phyloP scores from a whole-genome alignment of 1,140 invertebrate genomes.

The Drosophila arizonae region DNA sequence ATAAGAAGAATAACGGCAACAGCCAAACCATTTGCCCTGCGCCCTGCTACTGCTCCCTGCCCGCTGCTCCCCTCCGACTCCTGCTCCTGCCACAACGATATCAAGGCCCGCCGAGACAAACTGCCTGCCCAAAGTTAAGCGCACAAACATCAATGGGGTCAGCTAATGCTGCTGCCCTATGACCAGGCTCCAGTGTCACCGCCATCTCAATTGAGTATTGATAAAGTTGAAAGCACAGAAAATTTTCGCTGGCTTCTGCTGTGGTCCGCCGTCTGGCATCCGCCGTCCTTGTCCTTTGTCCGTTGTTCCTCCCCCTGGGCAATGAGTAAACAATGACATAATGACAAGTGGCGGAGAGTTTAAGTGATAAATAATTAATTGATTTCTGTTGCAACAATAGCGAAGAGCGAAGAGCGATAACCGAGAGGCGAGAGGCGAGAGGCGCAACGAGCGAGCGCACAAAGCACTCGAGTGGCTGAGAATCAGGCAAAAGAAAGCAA shows the following conservation, averaged over 20 bases:
- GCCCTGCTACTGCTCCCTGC: too few species aligned
- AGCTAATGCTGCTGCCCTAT: constrained; percentile 63
- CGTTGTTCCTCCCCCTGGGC: constrained; percentile 45
- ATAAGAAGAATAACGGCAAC: constrained; percentile 51
- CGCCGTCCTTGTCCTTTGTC: background rate
- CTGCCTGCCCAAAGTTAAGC: constrained; percentile 73
- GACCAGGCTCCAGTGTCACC: constrained; percentile 7
- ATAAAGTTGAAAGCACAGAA: constrained; percentile 71
- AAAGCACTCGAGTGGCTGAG: constrained; percentile 28
- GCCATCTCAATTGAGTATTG: constrained; percentile 80
- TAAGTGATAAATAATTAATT: constrained; percentile 83
- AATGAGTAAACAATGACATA: constrained; percentile 82
- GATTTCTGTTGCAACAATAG: constrained; percentile 81
- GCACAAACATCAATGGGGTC: constrained; percentile 75
- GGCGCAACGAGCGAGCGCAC: background rate
- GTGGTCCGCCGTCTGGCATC: background rate
- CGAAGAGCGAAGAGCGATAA: constrained; percentile 35
- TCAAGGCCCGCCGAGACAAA: constrained; percentile 70
- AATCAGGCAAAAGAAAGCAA: constrained; percentile 44
- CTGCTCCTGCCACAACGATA: background rate
- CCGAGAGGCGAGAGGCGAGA: background rate
- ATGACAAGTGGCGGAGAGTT: constrained; percentile 83
- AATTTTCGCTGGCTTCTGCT: constrained; percentile 47
- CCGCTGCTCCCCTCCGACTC: too few species aligned
- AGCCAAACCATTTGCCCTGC: too few species aligned